A percentile compares a stretch with the other conserved stretches of the same genome.
These are phyloP conservation scores for Centrocercus urophasianus DNA, from an alignment of 2,113 vertebrate species.

Conservation along the genomic window DNA sequence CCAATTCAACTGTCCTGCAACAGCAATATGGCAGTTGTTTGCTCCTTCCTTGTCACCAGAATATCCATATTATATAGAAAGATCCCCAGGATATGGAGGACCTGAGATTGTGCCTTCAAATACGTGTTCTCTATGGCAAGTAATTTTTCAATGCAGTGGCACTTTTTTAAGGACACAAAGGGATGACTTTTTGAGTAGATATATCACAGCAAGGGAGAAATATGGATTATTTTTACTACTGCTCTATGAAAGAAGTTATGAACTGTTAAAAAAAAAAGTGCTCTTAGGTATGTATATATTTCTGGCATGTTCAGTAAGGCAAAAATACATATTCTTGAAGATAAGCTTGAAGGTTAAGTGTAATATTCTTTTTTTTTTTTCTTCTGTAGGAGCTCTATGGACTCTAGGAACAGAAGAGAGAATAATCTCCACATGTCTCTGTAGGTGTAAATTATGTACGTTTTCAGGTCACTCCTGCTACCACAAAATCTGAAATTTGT, in stretches of 20 bases:
- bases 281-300: too few relatives aligned
- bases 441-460: not conserved
- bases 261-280: not conserved
- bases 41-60: not conserved
- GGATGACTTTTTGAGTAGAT: not conserved
- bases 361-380: not conserved
- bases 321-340: not conserved
- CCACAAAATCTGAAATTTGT: not conserved
- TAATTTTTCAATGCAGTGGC: not conserved
- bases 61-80: not conserved
- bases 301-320: not conserved
- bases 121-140: not conserved
- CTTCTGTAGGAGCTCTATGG: not conserved
- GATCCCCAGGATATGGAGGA: not conserved
- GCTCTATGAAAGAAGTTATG: not conserved
- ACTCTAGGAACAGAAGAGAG: not conserved
- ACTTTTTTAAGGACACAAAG: not conserved
- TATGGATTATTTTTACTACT: not conserved
- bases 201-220: not conserved
- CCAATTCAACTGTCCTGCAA: fast-evolving
- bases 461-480: not conserved
- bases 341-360: not conserved
- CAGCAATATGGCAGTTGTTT: not conserved
- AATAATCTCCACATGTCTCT: not conserved
- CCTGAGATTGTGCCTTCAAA: not conserved